phyloP scores from a whole-genome alignment of 2,797 vertebrate species.

The Scarus forsteni region DNA sequence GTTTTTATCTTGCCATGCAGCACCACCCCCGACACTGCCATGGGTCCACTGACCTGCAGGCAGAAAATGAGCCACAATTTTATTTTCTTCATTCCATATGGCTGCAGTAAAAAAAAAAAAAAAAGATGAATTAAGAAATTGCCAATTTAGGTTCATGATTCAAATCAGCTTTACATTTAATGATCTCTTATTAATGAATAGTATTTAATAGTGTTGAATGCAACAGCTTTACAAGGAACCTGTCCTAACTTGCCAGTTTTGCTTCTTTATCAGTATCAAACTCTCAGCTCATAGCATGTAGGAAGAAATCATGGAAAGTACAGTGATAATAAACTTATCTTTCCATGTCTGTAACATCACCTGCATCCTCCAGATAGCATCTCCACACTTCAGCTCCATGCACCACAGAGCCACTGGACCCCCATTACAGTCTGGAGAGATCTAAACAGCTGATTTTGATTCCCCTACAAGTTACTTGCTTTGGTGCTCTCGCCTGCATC shows the following conservation, averaged over 20 bases:
- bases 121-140: too few relatives aligned
- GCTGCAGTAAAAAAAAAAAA: too few relatives aligned
- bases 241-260: neutral
- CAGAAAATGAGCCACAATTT: too few relatives aligned
- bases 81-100: too few relatives aligned
- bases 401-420: conserved; percentile 36
- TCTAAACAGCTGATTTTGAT: conserved; percentile 63
- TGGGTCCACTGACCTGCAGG: too few relatives aligned
- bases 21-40: too few relatives aligned
- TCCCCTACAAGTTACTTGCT: conserved; percentile 57
- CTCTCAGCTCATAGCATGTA: conserved; percentile 15
- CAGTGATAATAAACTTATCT: conserved; percentile 55
- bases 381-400: conserved; percentile 11
- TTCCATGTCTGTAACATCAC: conserved; percentile 29
- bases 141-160: too few relatives aligned
- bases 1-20: too few relatives aligned
- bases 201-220: too few relatives aligned
- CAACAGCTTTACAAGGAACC: neutral
- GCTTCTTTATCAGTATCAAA: conserved; percentile 13
- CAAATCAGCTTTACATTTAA: too few relatives aligned
- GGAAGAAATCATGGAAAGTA: conserved; percentile 20
- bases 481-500: conserved; percentile 68
- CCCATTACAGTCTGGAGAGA: conserved; percentile 50
- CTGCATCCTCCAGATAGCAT: conserved; percentile 34
- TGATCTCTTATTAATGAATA: too few relatives aligned